phyloP scores from a whole-genome alignment of 2,113 vertebrate genomes.

The Hystrix brachyura region DNA sequence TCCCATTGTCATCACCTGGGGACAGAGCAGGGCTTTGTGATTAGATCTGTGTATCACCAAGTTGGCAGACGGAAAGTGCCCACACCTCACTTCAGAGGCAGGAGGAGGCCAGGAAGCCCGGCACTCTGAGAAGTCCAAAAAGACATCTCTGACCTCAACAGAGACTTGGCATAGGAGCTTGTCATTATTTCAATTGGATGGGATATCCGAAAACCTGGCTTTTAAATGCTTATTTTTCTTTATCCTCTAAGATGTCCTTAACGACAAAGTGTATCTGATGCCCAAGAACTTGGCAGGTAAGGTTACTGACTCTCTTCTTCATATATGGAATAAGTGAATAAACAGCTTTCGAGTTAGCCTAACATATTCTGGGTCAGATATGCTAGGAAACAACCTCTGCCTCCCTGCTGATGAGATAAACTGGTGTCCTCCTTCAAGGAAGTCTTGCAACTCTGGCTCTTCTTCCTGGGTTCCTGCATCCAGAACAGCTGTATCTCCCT shows the following conservation, averaged over 20 bases:
- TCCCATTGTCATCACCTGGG: slow-evolving; percentile 96
- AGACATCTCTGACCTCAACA: neutral
- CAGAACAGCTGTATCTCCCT: neutral
- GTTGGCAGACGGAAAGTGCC: neutral
- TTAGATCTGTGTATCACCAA: slow-evolving; percentile 47
- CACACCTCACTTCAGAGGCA: neutral
- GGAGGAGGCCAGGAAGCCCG: rapidly evolving
- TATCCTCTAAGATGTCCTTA: neutral
- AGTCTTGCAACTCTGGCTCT: rapidly evolving
- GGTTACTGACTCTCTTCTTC: neutral
- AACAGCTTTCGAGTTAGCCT: neutral
- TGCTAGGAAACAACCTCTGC: neutral
- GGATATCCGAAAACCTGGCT: neutral
- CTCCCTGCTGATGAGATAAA: neutral
- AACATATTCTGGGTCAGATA: neutral
- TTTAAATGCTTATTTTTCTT: neutral
- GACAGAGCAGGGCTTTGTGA: neutral
- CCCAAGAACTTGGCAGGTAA: neutral
- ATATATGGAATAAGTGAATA: neutral
- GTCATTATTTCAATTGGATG: neutral
- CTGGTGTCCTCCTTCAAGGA: neutral
- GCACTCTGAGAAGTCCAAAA: neutral
- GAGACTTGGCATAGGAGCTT: neutral
- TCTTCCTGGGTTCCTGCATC: neutral
- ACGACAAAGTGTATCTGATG: neutral